These are phyloP conservation scores for Thunnus maccoyii DNA, from an alignment of 2,113 vertebrate species.

Conservation along the genomic window DNA sequence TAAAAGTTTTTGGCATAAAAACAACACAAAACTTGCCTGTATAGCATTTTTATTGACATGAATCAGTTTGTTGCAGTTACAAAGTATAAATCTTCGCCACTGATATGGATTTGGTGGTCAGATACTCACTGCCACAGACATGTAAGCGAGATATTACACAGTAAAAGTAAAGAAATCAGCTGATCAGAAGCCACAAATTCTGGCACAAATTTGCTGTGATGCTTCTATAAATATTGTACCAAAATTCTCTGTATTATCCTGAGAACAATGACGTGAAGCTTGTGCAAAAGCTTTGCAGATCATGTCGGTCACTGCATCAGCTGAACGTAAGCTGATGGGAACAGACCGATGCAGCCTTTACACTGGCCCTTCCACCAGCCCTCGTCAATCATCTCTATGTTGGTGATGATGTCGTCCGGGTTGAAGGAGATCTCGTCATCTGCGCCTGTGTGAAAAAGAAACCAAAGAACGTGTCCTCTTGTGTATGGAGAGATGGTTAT, in stretches of 20 bases:
- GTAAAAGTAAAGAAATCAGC: neutral
- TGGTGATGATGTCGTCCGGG: conserved; percentile 90
- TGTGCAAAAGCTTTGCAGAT: conserved; percentile 3
- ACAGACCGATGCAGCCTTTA: conserved; percentile 87
- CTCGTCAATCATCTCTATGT: conserved; percentile 95
- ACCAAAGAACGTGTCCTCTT: neutral
- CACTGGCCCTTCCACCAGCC: conserved; percentile 95
- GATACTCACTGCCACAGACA: conserved; percentile 9
- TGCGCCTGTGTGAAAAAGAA: conserved; percentile 83
- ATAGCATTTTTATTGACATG: conserved; percentile 33
- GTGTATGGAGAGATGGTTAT: neutral
- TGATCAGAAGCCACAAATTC: conserved; percentile 7
- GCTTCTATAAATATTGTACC: conserved; percentile 10
- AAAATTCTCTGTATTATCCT: neutral
- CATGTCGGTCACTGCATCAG: conserved; percentile 80
- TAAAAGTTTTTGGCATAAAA: conserved; percentile 1
- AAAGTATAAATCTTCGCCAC: neutral
- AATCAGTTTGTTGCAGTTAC: conserved; percentile 3
- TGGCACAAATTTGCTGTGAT: neutral
- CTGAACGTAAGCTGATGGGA: conserved; percentile 93
- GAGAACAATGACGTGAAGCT: conserved; percentile 15
- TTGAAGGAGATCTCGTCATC: conserved; percentile 95
- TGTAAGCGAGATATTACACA: neutral
- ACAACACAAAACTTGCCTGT: neutral
- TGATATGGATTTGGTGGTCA: neutral